Evolutionary conservation across 1,140 invertebrate genomes (phyloP).

Genomic region (Littorina saxatilis): DNA sequence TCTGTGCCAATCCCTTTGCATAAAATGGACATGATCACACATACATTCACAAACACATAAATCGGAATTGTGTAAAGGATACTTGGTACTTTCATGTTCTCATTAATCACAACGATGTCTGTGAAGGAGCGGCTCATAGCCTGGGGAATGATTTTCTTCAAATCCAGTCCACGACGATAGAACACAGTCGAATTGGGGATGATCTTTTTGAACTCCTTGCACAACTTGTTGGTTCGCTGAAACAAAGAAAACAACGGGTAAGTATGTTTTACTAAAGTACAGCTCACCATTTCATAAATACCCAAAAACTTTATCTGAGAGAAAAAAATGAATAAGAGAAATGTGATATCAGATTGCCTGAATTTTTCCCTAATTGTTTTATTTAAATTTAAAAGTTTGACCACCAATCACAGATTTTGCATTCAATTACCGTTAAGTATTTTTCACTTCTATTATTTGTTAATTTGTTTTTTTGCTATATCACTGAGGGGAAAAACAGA

Average conservation of each 20-base stretch:
- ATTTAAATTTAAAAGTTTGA: no score
- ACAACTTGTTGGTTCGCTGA: slow-evolving; percentile 93
- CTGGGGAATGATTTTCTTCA: slow-evolving; percentile 94
- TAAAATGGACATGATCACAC: no score
- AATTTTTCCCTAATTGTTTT: no score
- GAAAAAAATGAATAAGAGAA: not conserved
- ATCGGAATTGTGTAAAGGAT: slow-evolving; percentile 76
- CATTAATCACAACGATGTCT: slow-evolving; percentile 95
- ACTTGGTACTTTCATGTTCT: slow-evolving; percentile 93
- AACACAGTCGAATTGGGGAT: slow-evolving; percentile 92
- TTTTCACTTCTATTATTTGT: no score
- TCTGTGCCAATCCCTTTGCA: no score
- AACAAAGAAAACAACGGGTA: slow-evolving; percentile 49
- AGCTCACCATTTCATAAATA: not conserved
- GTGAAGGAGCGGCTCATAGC: slow-evolving; percentile 88
- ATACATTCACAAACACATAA: no score
- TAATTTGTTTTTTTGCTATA: no score
- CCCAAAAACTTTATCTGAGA: not conserved
- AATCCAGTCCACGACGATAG: slow-evolving; percentile 88
- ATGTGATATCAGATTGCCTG: no score
- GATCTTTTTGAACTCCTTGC: slow-evolving; percentile 90
- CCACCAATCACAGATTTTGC: no score
- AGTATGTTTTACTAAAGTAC: not conserved
- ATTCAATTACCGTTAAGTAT: no score
- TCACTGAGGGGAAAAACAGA: no score